A percentile compares a stretch with the other conserved stretches of the same genome.
Conservation (phyloP, 2,113 vertebrate genomes). For the Murina feae region DNA sequence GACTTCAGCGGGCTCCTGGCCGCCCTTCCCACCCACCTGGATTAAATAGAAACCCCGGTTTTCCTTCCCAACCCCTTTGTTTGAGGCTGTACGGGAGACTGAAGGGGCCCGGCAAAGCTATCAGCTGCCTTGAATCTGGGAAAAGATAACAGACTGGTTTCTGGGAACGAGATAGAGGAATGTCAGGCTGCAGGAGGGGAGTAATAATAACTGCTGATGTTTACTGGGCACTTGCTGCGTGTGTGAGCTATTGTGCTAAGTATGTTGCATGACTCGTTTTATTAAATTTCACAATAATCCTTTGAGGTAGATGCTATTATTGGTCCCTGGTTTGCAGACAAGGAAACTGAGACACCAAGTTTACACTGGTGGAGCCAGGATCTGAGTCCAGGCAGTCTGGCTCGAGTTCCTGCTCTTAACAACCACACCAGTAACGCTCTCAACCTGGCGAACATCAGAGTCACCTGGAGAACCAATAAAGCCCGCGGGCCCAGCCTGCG, state of each 20-base stretch:
- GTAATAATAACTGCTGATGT: neutral
- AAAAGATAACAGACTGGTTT: slow-evolving; percentile 30
- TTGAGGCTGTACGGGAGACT: neutral
- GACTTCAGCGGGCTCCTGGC: neutral
- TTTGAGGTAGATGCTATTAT: neutral
- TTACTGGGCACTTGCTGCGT: neutral
- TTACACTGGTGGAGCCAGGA: neutral
- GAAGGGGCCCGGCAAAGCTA: neutral
- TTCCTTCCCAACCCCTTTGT: neutral
- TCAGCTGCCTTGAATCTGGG: neutral
- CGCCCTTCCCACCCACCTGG: neutral
- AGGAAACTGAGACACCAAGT: neutral
- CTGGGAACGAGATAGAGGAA: neutral
- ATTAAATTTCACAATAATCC: neutral
- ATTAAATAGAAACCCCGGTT: neutral
- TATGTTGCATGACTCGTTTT: neutral
- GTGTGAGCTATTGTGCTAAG: neutral
- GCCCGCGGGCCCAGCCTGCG: neutral
- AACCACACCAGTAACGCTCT: neutral
- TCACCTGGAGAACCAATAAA: neutral
- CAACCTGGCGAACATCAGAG: neutral
- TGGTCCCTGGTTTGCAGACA: neutral
- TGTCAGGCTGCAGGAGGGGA: neutral
- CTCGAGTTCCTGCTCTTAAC: neutral
- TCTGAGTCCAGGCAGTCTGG: neutral